phyloP scores from a whole-genome alignment of 2,113 vertebrate species.

The Ictalurus furcatus region DNA sequence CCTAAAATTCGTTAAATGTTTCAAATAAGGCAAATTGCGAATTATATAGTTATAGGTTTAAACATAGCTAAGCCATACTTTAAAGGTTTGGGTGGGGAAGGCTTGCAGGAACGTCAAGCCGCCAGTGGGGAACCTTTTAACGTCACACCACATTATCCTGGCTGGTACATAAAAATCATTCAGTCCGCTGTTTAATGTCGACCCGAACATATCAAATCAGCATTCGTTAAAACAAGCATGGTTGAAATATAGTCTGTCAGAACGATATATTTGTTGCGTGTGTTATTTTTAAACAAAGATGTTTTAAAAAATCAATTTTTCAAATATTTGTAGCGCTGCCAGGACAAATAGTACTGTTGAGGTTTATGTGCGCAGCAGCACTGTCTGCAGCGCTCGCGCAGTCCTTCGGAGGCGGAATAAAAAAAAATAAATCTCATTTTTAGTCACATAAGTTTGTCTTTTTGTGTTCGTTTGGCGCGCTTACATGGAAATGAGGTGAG shows the following conservation, averaged over 20 bases:
- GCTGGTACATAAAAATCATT: conserved; percentile 59
- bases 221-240: neutral
- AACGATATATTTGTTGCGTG: neutral
- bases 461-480: conserved; percentile 41
- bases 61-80: neutral
- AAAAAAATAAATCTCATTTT: conserved; percentile 46
- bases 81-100: conserved; percentile 49
- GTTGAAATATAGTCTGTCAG: neutral
- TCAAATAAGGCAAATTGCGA: neutral
- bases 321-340: conserved; percentile 49
- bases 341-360: conserved; percentile 68
- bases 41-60: neutral
- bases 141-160: conserved; percentile 69
- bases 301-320: no score
- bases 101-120: conserved; percentile 52
- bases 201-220: neutral
- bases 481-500: conserved; percentile 72
- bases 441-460: conserved; percentile 20
- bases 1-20: neutral
- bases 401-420: conserved; percentile 68
- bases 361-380: conserved; percentile 50
- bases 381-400: conserved; percentile 59
- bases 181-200: neutral
- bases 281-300: neutral
- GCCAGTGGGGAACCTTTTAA: conserved; percentile 64